Base-by-base conservation (phyloP, 1,140 invertebrate species). In the Tyrophagus putrescentiae region DNA sequence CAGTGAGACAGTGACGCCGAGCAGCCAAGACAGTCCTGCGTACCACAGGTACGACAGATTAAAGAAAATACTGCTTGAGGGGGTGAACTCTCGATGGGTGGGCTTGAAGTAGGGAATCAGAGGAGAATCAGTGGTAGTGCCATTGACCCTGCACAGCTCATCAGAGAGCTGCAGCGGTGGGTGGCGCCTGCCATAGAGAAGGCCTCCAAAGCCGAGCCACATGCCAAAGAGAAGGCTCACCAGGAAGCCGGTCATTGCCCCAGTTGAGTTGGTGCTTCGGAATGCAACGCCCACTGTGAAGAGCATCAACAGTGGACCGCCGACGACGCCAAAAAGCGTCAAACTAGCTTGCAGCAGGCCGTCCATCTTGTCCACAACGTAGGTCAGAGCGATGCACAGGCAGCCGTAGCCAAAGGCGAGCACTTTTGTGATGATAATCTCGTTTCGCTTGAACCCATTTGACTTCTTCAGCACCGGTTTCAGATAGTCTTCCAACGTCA, bases 1-100 rank as follows among this genome's bases (percentile, higher is more conserved):
- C 32, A 78, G 71, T n/a, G 84, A 84, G 54, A 84, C 64, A 0
- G 82, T 31, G 3, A 85, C 67, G 1, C 84, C 80, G 0, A 80
- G 67, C 0, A 77, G 3, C 62, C 84, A 80, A 52, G 83, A 85
- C 45, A 86, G 71, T 0, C 82, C 77, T 4, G 80, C 77, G 68
- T 84, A 84, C 83, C 88, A 94, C 77, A 91, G 83, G 68, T 93
- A 94, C 0, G 88, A 92, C 13, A 94, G 74, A 60, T 80, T 75
- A 67, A 87, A 85, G 13, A 84, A 5, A 60, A 57, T 21, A 62
- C 60, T 7, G 64, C 27, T 13, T 64, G 50, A 29, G 54, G 58
- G 25, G 9, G 58, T 16, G 25, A 6, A 60, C 23, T 5, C 27
- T 7, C 44, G 31, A 48, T 21, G 0, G 4, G 23, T 42, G 9